Conservation (phyloP, 2,888 invertebrate species). For the Neuroscelio doddi region DNA sequence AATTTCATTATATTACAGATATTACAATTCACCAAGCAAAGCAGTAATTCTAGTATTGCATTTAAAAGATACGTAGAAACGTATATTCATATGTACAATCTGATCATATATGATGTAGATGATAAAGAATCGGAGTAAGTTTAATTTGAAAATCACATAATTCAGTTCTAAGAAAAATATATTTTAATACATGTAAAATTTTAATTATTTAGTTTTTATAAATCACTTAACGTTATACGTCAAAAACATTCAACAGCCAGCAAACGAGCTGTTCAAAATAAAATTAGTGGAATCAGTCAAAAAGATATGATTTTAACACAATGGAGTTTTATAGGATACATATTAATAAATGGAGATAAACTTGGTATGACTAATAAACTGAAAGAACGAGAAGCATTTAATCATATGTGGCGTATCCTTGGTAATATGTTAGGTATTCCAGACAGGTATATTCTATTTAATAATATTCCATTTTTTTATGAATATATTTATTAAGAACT, state of each 20-base stretch:
- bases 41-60: slow-evolving; percentile 76
- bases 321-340: slow-evolving; percentile 86
- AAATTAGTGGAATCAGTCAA: slow-evolving; percentile 78
- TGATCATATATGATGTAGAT: slow-evolving; percentile 79
- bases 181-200: background rate
- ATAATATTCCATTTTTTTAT: too few relatives aligned
- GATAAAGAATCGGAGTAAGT: slow-evolving; percentile 54
- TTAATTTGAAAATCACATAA: background rate
- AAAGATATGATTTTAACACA: slow-evolving; percentile 88
- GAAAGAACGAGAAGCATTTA: slow-evolving; percentile 79
- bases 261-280: slow-evolving; percentile 66
- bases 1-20: slow-evolving; percentile 46
- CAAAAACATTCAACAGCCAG: slow-evolving; percentile 77
- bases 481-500: too few relatives aligned
- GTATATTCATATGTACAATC: slow-evolving; percentile 80
- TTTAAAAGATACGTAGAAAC: slow-evolving; percentile 86
- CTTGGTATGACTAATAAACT: slow-evolving; percentile 77
- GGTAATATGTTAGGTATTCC: slow-evolving; percentile 86
- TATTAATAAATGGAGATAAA: slow-evolving; percentile 75
- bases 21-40: slow-evolving; percentile 80
- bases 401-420: slow-evolving; percentile 87
- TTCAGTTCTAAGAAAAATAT: background rate
- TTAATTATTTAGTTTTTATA: slow-evolving; percentile 81
- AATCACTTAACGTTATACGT: slow-evolving; percentile 78
- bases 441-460: slow-evolving; percentile 75